These are phyloP conservation scores for Trinorchestia longiramus DNA, from an alignment of 1,140 invertebrate genomes.

Conservation along the genomic window DNA sequence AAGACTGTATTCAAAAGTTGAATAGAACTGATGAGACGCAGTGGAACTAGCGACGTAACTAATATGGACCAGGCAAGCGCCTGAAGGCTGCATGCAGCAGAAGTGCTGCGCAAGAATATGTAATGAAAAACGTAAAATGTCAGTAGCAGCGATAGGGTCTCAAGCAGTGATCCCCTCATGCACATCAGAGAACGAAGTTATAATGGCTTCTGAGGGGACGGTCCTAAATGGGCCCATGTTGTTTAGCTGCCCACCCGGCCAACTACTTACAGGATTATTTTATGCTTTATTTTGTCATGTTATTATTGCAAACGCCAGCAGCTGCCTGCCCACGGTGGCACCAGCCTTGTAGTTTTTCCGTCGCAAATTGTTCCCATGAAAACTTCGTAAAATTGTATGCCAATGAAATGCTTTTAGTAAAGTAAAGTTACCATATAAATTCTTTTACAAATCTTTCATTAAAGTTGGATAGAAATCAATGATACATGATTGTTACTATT, in stretches of 20 bases:
- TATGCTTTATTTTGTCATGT: slow-evolving; percentile 6
- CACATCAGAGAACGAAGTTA: slow-evolving; percentile 41
- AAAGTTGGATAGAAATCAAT: too few relatives aligned
- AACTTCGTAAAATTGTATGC: background rate
- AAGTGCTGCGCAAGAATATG: background rate
- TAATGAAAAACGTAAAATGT: background rate
- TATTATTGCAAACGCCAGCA: slow-evolving; percentile 19
- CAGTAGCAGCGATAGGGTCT: background rate
- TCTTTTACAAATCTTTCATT: too few relatives aligned
- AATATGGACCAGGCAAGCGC: background rate
- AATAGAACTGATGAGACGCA: background rate
- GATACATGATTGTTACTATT: too few relatives aligned
- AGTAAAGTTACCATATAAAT: background rate
- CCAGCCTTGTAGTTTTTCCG: background rate
- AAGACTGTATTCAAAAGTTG: background rate
- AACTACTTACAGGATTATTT: slow-evolving; percentile 44
- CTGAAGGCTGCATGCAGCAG: background rate
- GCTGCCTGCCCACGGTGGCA: background rate
- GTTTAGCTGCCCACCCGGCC: background rate
- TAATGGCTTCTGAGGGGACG: slow-evolving; percentile 25
- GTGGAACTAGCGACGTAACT: background rate
- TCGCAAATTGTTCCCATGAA: background rate
- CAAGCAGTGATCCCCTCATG: background rate
- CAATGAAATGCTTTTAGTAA: background rate
- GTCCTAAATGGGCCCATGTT: slow-evolving; percentile 19